These are phyloP conservation scores for Spea hammondii DNA, from an alignment of 2,797 vertebrate genomes.

Conservation along the genomic window DNA sequence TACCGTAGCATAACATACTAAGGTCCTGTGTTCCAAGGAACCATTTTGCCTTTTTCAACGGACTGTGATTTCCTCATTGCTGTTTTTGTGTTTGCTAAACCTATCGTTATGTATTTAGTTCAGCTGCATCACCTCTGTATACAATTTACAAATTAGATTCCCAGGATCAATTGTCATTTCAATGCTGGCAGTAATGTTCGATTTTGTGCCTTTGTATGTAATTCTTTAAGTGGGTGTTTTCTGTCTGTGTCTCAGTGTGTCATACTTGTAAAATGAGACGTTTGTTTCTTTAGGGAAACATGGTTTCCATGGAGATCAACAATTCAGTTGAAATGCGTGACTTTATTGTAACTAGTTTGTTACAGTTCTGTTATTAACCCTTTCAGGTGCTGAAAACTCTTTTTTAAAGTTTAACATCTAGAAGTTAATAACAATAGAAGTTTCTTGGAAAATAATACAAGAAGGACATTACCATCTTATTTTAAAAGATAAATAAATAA, in stretches of 20 bases:
- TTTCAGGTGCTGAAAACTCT: not conserved
- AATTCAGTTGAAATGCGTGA: constrained; percentile 18
- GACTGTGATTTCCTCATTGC: constrained; percentile 20
- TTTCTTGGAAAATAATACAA: too few relatives aligned
- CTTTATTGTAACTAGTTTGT: constrained; percentile 3
- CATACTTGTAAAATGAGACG: constrained; percentile 43
- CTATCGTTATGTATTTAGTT: constrained; percentile 43
- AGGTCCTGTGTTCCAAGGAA: constrained; percentile 6
- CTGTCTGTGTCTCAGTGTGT: constrained; percentile 34
- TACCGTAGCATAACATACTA: constrained; percentile 16
- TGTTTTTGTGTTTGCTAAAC: constrained; percentile 22
- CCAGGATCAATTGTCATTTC: constrained; percentile 1
- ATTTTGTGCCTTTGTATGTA: constrained; percentile 12
- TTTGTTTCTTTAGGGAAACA: constrained; percentile 36
- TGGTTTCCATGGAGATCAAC: constrained; percentile 25
- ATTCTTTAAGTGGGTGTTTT: constrained; percentile 36
- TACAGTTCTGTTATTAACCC: not conserved
- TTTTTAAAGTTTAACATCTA: not conserved
- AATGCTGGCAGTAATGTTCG: constrained; percentile 7
- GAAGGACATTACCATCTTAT: too few relatives aligned
- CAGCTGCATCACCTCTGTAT: constrained; percentile 16
- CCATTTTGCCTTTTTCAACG: constrained; percentile 22
- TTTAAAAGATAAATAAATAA: too few relatives aligned
- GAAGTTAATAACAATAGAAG: too few relatives aligned
- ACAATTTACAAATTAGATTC: constrained; percentile 1